A percentile compares a stretch with the other conserved stretches of the same genome.
Conservation (phyloP, 2,113 vertebrate species). For the Ranitomeya variabilis region DNA sequence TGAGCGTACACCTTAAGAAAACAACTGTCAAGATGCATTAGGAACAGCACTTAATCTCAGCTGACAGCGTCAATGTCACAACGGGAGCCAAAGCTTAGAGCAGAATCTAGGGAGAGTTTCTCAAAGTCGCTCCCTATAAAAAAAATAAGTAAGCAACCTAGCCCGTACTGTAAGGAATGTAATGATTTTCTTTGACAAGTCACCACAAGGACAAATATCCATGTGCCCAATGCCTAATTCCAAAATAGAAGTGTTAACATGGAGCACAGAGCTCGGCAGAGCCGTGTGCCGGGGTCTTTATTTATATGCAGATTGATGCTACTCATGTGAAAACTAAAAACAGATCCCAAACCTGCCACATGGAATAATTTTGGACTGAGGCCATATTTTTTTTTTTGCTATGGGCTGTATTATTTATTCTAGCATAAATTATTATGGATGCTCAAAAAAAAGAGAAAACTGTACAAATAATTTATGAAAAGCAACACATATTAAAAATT, state of each 20-base stretch:
- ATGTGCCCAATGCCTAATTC: slow-evolving; percentile 75
- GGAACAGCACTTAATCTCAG: slow-evolving; percentile 70
- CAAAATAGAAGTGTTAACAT: slow-evolving; percentile 76
- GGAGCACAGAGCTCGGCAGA: slow-evolving; percentile 74
- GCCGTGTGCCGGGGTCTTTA: slow-evolving; percentile 72
- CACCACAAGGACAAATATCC: slow-evolving; percentile 69
- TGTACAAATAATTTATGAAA: slow-evolving; percentile 51
- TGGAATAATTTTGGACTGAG: slow-evolving; percentile 76
- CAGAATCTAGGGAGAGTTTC: slow-evolving; percentile 67
- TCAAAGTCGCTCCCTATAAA: slow-evolving; percentile 59
- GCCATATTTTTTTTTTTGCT: slow-evolving; percentile 67
- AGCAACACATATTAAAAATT: slow-evolving; percentile 48
- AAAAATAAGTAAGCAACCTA: background rate
- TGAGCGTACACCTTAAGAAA: slow-evolving; percentile 66
- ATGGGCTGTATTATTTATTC: slow-evolving; percentile 62
- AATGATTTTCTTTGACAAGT: slow-evolving; percentile 74
- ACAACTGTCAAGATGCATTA: slow-evolving; percentile 73
- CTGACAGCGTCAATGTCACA: slow-evolving; percentile 76
- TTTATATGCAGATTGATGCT: slow-evolving; percentile 80
- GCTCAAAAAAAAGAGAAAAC: background rate
- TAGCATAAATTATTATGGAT: slow-evolving; percentile 50
- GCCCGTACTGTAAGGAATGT: slow-evolving; percentile 65
- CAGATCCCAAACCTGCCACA: slow-evolving; percentile 76
- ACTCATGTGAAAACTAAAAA: slow-evolving; percentile 78
- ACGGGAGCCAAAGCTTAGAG: slow-evolving; percentile 67